Conservation (phyloP, 2,888 invertebrate species). For the Machimus atricapillus region DNA sequence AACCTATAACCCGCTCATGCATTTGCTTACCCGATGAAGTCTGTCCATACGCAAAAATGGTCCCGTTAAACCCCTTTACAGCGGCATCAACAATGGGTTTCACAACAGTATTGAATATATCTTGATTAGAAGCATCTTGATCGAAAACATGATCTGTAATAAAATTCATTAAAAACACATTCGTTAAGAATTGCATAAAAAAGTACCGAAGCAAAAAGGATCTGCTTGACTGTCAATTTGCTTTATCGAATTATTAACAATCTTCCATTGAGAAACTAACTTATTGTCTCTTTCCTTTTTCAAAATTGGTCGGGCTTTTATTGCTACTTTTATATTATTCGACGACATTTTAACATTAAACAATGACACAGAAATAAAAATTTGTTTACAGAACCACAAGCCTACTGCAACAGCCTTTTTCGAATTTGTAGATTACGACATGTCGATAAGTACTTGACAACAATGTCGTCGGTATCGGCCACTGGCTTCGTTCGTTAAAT, state of each 20-base stretch:
- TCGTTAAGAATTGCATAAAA: not conserved
- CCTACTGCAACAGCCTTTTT: not conserved
- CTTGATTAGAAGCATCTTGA: constrained; percentile 65
- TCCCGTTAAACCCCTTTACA: constrained; percentile 81
- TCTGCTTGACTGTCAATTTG: constrained; percentile 67
- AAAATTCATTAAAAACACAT: not conserved
- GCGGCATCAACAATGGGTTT: constrained; percentile 76
- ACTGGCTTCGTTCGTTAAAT: not conserved
- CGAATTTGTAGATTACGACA: not conserved
- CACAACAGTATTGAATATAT: constrained; percentile 73
- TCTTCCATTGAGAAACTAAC: constrained; percentile 68
- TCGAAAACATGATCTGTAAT: constrained; percentile 77
- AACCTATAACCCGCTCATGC: not conserved
- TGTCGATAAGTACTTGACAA: not conserved
- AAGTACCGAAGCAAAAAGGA: constrained; percentile 63
- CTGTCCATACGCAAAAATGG: constrained; percentile 91
- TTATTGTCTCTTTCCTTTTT: constrained; percentile 70
- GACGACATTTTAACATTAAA: constrained; percentile 49
- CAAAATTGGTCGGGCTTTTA: constrained; percentile 75
- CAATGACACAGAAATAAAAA: not conserved
- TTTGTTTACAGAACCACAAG: not conserved
- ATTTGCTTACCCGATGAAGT: constrained; percentile 75
- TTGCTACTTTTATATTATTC: constrained; percentile 77
- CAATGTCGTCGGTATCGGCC: not conserved
- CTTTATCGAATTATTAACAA: constrained; percentile 68